Percentiles rank a stretch among this genome's conserved stretches.
Evolutionary conservation across 1,140 invertebrate species (phyloP).

Genomic region (Potamilus streckersoni): DNA sequence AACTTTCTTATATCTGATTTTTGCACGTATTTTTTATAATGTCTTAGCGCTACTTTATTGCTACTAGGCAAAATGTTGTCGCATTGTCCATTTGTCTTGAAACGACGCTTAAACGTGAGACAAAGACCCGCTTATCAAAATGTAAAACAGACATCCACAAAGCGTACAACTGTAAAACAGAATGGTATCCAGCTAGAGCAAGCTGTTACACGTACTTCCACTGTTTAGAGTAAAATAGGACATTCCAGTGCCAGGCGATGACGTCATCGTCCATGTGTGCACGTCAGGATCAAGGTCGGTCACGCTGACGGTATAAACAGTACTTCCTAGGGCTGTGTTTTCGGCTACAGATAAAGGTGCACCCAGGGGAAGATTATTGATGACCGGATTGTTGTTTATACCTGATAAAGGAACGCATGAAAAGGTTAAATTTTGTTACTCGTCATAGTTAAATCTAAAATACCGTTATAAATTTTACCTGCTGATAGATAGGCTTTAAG

Average conservation of each 20-base stretch:
- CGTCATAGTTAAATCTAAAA: no score
- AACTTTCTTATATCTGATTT: no score
- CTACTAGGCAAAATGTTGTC: no score
- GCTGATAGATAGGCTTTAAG: no score
- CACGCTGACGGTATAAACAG: constrained; percentile 7
- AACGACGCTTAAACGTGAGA: no score
- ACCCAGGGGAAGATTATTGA: constrained; percentile 10
- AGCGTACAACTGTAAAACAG: background rate
- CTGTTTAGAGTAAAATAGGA: constrained; percentile 13
- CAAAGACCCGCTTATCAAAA: no score
- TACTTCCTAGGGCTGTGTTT: constrained; percentile 6
- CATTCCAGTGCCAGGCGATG: constrained; percentile 2
- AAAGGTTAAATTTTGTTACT: no score
- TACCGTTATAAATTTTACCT: no score
- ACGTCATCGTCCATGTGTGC: constrained; percentile 8
- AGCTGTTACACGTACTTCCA: background rate
- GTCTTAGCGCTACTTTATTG: no score
- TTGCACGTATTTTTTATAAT: no score
- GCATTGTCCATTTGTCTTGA: no score
- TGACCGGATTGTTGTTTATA: constrained; percentile 17
- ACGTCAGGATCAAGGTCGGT: constrained; percentile 15
- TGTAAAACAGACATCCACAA: background rate
- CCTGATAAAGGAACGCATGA: constrained; percentile 8
- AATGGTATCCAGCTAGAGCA: background rate
- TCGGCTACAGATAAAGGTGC: background rate